Base-by-base conservation (phyloP, 2,888 invertebrate genomes). In the Teleiodes luculella region DNA sequence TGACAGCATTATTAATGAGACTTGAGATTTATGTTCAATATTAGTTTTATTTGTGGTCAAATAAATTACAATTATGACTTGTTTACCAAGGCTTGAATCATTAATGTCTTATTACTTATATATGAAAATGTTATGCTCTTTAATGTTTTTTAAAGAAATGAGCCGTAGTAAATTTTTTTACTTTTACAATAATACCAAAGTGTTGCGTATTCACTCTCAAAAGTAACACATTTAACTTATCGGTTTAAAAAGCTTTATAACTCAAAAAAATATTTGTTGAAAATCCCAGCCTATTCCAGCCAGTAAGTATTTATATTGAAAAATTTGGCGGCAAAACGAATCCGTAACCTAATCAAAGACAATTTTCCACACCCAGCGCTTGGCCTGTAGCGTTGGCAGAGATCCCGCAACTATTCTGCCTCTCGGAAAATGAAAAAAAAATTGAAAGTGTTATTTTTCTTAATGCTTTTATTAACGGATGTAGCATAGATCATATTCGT, bases 381-480 rank as follows among this genome's bases (percentile, higher is more conserved):
- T 24, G 52, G 47, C 0, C 57, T 58, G 54, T 50, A 24, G 39
- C 60, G 57, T 76, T 76, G 75, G 75, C 75, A 75, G 52, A 11
- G 16, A 54, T 68, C 72, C 68, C 68, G 62, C 57, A 59, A 59
- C 65, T 58, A 60, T 61, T 62, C 62, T 61, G 62, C 65, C 43
- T 24, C 57, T 57, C 54, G 35, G 18, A 35, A 14, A 52, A 43
- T 13, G 36, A 49, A 45, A 41, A 41, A 56, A 53, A 65, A 67
- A 69, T 67, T 63, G 63, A 31, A 62, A 66, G 47, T 55, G 62
- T 55, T 68, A 63, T 73, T 70, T 68, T 65, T 64, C 67, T 57
- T 74, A 74, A 74, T 70, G 62, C 64, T 74, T 72, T 74, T 73
- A 73, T 72, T 70, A 73, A 66, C 67, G 57, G 51, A 50, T 63